phyloP scores from a whole-genome alignment of 2,113 vertebrate genomes.

The Taxidea taxus region DNA sequence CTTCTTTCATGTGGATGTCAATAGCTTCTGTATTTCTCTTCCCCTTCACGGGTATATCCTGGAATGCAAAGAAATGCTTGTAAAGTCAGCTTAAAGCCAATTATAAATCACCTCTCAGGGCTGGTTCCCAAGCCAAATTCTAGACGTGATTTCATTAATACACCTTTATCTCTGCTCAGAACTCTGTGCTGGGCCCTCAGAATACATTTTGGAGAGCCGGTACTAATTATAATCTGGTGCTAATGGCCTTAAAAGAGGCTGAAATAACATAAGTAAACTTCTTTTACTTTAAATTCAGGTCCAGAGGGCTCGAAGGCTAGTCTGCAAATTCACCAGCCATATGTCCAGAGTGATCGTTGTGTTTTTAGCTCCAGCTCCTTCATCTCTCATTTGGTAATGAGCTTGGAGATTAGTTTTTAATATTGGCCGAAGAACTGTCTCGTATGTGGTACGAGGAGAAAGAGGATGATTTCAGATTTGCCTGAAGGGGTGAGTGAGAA shows the following conservation, averaged over 20 bases:
- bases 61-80: neutral
- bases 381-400: conserved; percentile 9
- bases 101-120: neutral
- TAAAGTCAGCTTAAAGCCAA: neutral
- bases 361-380: neutral
- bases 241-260: neutral
- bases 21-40: neutral
- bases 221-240: neutral
- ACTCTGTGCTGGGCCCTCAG: neutral
- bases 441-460: neutral
- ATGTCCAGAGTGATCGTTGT: neutral
- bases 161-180: neutral
- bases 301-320: neutral
- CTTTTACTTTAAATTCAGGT: conserved; percentile 11
- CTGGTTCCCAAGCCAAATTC: neutral
- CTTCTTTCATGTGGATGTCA: neutral
- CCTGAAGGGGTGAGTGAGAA: neutral
- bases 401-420: neutral
- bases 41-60: neutral
- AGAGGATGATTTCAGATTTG: neutral
- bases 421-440: neutral
- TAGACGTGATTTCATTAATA: neutral
- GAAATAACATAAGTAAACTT: neutral
- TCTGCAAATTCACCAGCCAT: neutral
- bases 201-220: neutral